Evolutionary conservation across 2,797 vertebrate species (phyloP).

Genomic region (Mionectes olivaceus): DNA sequence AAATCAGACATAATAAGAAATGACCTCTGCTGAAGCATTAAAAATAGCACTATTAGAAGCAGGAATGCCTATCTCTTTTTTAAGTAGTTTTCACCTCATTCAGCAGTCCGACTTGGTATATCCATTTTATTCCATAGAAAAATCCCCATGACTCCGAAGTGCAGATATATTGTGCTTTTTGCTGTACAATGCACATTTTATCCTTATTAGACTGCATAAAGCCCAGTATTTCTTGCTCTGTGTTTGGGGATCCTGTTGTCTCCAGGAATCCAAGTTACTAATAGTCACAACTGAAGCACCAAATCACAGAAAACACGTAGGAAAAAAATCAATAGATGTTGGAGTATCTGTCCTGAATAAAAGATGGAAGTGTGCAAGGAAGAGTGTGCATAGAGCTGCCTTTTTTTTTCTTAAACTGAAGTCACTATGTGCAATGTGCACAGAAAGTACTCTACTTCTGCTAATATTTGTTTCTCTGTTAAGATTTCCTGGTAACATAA

Average conservation of each 20-base stretch:
- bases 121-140: not conserved
- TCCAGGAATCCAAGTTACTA: not conserved
- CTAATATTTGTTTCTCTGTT: not conserved
- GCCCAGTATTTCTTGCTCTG: not conserved
- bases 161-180: not conserved
- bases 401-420: not conserved
- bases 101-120: not conserved
- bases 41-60: conserved; percentile 10
- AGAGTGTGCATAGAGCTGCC: not conserved
- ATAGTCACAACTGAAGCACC: not conserved
- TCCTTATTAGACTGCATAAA: not conserved
- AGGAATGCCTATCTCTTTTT: not conserved
- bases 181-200: not conserved
- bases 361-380: not conserved
- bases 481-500: not conserved
- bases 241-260: not conserved
- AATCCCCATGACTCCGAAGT: not conserved
- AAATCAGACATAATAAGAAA: not conserved
- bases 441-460: not conserved
- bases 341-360: not conserved
- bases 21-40: not conserved
- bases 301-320: not conserved
- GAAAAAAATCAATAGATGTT: not conserved
- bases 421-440: not conserved
- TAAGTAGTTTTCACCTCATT: not conserved